Evolutionary conservation across 2,797 vertebrate species (phyloP).

Genomic region (Tenualosa ilisha): DNA sequence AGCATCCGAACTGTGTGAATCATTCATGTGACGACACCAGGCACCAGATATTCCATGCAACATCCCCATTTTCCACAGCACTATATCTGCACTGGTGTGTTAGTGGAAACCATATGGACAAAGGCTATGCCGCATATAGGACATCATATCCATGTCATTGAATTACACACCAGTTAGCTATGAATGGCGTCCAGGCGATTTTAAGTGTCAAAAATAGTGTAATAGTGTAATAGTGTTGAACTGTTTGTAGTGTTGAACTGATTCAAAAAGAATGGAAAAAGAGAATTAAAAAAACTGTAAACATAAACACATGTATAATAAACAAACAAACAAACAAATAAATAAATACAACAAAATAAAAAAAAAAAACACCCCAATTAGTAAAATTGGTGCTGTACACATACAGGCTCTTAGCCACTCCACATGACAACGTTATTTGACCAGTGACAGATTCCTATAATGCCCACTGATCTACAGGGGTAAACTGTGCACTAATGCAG

Average conservation of each 20-base stretch:
- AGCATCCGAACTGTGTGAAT: not conserved
- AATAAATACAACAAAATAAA: not conserved
- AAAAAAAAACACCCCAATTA: not conserved
- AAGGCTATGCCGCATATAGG: not conserved
- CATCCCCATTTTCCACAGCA: not conserved
- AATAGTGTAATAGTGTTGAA: not conserved
- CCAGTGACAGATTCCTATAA: constrained; percentile 72
- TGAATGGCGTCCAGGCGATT: not conserved
- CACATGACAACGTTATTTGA: constrained; percentile 55
- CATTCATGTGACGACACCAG: not conserved
- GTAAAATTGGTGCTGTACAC: not conserved
- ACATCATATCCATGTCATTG: not conserved
- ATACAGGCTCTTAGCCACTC: too few species aligned
- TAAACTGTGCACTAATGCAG: constrained; percentile 71
- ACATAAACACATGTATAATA: not conserved
- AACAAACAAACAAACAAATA: not conserved
- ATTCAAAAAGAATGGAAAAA: not conserved
- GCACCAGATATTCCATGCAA: not conserved
- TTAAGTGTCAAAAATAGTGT: not conserved
- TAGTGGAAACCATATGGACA: not conserved
- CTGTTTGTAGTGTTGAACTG: too few species aligned
- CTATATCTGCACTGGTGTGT: not conserved
- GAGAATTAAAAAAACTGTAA: not conserved
- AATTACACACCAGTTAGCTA: not conserved
- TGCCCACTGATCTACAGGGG: constrained; percentile 72